phyloP scores from a whole-genome alignment of 1,140 invertebrate species.

The Leptoteleia sp. region DNA sequence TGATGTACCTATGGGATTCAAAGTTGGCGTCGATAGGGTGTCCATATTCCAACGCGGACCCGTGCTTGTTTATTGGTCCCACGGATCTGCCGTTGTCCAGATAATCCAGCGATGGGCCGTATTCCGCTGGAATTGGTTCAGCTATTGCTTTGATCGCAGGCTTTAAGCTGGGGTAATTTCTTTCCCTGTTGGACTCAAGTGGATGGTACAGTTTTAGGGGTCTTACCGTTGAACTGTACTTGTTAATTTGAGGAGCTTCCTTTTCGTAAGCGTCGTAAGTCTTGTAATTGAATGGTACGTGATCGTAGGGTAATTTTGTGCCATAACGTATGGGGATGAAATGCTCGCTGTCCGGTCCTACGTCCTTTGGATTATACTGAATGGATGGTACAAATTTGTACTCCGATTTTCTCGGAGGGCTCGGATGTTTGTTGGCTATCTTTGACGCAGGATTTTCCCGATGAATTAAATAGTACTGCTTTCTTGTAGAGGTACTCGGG shows the following conservation, averaged over 20 bases:
- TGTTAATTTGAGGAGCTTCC: constrained; percentile 30
- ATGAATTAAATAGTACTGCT: constrained; percentile 46
- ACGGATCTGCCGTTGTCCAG: constrained; percentile 11
- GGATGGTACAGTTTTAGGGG: constrained; percentile 60
- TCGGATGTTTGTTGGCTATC: constrained; percentile 30
- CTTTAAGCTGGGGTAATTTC: constrained; percentile 62
- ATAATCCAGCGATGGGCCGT: constrained; percentile 66
- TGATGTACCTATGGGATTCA: constrained; percentile 69
- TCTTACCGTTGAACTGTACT: constrained; percentile 61
- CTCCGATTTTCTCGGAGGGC: constrained; percentile 39
- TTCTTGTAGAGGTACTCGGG: constrained; percentile 2
- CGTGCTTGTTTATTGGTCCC: constrained; percentile 29
- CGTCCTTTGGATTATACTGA: constrained; percentile 76
- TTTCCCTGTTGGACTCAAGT: constrained; percentile 28
- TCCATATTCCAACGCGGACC: constrained; percentile 42
- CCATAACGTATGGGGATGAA: constrained; percentile 75
- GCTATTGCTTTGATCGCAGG: constrained; percentile 43
- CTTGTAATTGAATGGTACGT: constrained; percentile 53
- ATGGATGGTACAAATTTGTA: constrained; percentile 77
- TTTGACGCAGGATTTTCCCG: constrained; percentile 16
- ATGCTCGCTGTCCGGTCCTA: constrained; percentile 71
- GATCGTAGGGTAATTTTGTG: constrained; percentile 51
- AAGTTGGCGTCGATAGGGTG: constrained; percentile 65
- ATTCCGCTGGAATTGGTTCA: constrained; percentile 58
- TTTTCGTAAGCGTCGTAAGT: constrained; percentile 13